These are phyloP conservation scores for Coracias cyanogaster DNA, from an alignment of 2,797 vertebrate species.

Conservation along the genomic window DNA sequence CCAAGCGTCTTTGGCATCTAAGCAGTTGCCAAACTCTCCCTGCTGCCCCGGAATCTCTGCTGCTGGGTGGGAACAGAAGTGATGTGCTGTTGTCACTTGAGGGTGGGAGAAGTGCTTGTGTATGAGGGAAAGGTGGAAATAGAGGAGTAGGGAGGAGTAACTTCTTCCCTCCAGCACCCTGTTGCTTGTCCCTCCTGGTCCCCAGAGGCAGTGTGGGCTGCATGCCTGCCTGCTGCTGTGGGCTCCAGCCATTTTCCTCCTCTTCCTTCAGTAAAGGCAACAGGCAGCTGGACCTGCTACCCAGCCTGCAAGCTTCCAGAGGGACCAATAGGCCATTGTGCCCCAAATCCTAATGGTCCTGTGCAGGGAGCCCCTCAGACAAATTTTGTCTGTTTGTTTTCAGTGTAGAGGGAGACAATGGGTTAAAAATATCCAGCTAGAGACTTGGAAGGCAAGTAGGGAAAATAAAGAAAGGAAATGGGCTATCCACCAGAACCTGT, in stretches of 20 bases:
- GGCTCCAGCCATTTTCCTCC: neutral
- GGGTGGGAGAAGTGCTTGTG: neutral
- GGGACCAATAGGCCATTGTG: neutral
- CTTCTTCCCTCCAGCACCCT: neutral
- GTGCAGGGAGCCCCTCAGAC: neutral
- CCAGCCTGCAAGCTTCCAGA: neutral
- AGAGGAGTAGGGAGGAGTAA: neutral
- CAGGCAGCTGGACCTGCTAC: neutral
- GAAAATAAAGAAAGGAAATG: neutral
- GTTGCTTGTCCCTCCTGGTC: neutral
- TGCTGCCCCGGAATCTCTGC: neutral
- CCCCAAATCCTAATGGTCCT: neutral
- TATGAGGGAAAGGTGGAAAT: neutral
- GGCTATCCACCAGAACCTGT: neutral
- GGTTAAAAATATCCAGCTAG: neutral
- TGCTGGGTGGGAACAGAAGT: neutral
- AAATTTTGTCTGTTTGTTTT: neutral
- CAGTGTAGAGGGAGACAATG: neutral
- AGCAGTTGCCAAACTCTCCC: neutral
- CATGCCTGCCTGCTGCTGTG: neutral
- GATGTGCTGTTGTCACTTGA: neutral
- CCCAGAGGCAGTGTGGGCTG: neutral
- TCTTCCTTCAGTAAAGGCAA: neutral
- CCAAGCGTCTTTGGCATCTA: neutral
- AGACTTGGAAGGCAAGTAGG: neutral